These are phyloP conservation scores for Phymastichus coffea DNA, from an alignment of 1,140 invertebrate genomes.

Conservation along the genomic window DNA sequence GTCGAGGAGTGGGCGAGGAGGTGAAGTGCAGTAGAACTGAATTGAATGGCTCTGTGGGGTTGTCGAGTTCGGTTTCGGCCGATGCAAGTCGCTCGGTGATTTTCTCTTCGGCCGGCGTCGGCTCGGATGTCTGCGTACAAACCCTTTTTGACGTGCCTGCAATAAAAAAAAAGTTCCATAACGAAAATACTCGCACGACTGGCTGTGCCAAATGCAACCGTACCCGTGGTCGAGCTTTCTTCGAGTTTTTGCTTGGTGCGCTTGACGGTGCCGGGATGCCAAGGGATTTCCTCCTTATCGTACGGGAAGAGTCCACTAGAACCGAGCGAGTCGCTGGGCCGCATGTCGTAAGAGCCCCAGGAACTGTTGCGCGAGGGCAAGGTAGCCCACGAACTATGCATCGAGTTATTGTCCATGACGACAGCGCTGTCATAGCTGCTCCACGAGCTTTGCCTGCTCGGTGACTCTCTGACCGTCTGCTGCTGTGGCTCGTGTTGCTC, in stretches of 20 bases:
- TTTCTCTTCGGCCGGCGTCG: constrained; percentile 31
- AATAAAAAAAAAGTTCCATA: background rate
- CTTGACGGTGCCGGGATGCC: constrained; percentile 67
- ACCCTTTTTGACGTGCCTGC: constrained; percentile 54
- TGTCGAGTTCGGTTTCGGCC: constrained; percentile 32
- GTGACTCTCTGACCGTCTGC: constrained; percentile 43
- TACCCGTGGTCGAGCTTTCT: constrained; percentile 54
- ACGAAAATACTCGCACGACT: background rate
- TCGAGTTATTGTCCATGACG: constrained; percentile 65
- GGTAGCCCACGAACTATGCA: constrained; percentile 80
- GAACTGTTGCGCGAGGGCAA: constrained; percentile 71
- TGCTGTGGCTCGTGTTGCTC: constrained; percentile 53
- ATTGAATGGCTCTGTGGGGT: constrained; percentile 44
- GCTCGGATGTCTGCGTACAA: constrained; percentile 51
- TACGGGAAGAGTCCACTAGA: constrained; percentile 59
- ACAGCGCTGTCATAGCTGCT: constrained; percentile 78
- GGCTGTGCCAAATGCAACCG: background rate
- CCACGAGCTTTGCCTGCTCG: constrained; percentile 72
- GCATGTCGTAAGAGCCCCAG: constrained; percentile 73
- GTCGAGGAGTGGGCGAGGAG: constrained; percentile 41
- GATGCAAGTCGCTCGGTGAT: constrained; percentile 31
- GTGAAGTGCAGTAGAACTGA: constrained; percentile 43
- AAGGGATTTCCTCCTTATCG: constrained; percentile 65
- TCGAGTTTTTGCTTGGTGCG: constrained; percentile 74
- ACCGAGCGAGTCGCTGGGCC: constrained; percentile 41